A percentile compares a stretch with the other conserved stretches of the same genome.
Evolutionary conservation across 2,113 vertebrate species (phyloP).

Genomic region (Etheostoma cragini): DNA sequence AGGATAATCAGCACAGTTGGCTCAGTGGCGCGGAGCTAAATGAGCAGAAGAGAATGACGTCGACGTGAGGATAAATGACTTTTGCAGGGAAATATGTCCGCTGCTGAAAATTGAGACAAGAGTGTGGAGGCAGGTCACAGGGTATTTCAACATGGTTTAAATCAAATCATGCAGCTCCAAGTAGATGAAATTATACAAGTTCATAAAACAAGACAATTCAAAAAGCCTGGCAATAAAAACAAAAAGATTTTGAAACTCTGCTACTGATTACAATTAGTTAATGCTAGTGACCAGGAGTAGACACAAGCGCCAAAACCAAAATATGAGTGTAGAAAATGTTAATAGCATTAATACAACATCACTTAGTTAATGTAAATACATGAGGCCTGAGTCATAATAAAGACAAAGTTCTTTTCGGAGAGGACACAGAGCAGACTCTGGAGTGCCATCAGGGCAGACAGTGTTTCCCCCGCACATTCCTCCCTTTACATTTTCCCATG

Average conservation of each 20-base stretch:
- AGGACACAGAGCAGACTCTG: slow-evolving; percentile 74
- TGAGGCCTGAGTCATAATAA: slow-evolving; percentile 49
- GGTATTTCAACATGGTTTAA: slow-evolving; percentile 58
- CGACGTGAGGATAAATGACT: slow-evolving; percentile 61
- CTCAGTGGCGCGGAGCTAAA: slow-evolving; percentile 25
- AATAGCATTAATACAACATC: slow-evolving; percentile 36
- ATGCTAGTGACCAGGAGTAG: neutral
- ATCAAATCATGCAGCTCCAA: slow-evolving; percentile 59
- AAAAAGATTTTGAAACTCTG: slow-evolving; percentile 10
- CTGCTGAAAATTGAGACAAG: slow-evolving; percentile 70
- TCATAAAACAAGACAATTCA: slow-evolving; percentile 49
- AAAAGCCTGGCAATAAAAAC: slow-evolving; percentile 35
- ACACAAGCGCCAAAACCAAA: neutral
- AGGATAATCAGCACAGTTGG: slow-evolving; percentile 62
- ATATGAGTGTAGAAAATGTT: slow-evolving; percentile 28
- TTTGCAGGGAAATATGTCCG: slow-evolving; percentile 66
- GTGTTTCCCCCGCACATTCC: slow-evolving; percentile 79
- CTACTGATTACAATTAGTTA: slow-evolving; percentile 19
- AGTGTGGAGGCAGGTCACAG: slow-evolving; percentile 62
- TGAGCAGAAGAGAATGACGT: slow-evolving; percentile 55
- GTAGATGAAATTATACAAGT: slow-evolving; percentile 46
- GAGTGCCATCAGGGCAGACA: slow-evolving; percentile 77
- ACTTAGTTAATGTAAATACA: slow-evolving; percentile 62
- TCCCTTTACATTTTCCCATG: slow-evolving; percentile 81
- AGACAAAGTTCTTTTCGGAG: slow-evolving; percentile 46